These are phyloP conservation scores for Epizoanthus stellaris DNA, from an alignment of 92 coral and sea anemone genomes.

Conservation along the genomic window DNA sequence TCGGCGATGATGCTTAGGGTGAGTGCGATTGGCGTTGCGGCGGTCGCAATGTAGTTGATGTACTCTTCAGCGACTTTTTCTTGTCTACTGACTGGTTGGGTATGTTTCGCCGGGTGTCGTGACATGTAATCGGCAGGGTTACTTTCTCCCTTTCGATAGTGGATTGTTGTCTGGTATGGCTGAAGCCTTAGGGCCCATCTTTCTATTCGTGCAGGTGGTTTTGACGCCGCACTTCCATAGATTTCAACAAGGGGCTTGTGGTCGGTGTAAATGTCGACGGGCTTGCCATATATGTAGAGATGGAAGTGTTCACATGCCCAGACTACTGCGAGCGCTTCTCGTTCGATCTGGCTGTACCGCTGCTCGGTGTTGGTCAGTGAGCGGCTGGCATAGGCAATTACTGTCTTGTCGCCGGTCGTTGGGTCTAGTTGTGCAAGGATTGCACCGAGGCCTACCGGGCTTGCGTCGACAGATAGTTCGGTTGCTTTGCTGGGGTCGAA, in stretches of 20 bases:
- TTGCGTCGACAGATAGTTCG: slow-evolving; percentile 56
- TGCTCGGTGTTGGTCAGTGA: slow-evolving; percentile 45
- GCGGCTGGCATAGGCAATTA: too few species aligned
- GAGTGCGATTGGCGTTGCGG: slow-evolving; percentile 9
- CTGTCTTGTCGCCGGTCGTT: too few species aligned
- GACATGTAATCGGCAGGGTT: slow-evolving; percentile 25
- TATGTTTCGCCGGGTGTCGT: slow-evolving; percentile 5
- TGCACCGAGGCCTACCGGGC: slow-evolving; percentile 7
- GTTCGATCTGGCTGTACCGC: slow-evolving; percentile 59
- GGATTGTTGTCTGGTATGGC: too few species aligned
- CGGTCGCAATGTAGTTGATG: slow-evolving; percentile 31
- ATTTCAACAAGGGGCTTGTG: slow-evolving; percentile 62
- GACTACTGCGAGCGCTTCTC: slow-evolving; percentile 36
- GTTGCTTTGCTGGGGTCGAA: slow-evolving; percentile 37
- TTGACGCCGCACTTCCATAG: slow-evolving; percentile 2
- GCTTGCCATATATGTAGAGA: slow-evolving; percentile 56
- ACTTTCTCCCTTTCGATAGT: not conserved
- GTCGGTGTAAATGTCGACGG: slow-evolving; percentile 55
- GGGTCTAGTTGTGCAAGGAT: slow-evolving; percentile 40
- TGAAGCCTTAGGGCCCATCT: too few species aligned
- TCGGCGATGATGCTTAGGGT: not conserved
- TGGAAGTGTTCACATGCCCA: slow-evolving; percentile 56
- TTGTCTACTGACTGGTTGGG: slow-evolving; percentile 15
- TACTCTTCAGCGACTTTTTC: slow-evolving; percentile 41
- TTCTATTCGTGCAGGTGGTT: too few species aligned